Evolutionary conservation across 2,797 vertebrate species (phyloP), one percentile per base, ranked within the genome.

Genomic region (Anas flavirostris): DNA sequence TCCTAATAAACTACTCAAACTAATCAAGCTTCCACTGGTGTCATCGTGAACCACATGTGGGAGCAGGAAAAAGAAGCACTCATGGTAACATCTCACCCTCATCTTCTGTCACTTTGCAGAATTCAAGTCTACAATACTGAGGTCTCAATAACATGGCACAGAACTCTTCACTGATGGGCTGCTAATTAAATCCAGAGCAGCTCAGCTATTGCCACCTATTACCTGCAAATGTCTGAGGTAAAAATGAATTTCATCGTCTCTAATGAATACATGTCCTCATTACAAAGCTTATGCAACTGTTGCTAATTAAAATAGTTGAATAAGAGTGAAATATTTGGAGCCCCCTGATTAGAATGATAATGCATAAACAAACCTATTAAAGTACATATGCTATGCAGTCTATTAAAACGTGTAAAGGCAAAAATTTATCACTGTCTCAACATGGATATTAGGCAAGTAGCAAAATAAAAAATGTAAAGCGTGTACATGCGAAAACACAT

Each of bases 271-370:
- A 41, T 62, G 93, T 85, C 76, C 83, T 88, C 76, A 33, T 82
- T 88, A 72, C 73, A 77, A 60, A 72, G 50, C 73, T 84, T 60
- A 56, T 52, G 69, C 80, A 91, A 88, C 37, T 77, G 86, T 56
- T 60, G 81, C 64, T 74, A 86, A 90, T 93, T 94, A 72, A 91
- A 91, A 73, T 31, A 62, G 60, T 11, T 69, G 89, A 56, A 14
- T 48, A 82, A 87, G 37, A 91, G 22, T 35, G 46, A 48, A 43
- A 8, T 70, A 69, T 90, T 82, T 60, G 14, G 41, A 46, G 39
- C 19, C 56, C 69, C 70, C 70, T 7, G 9, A n/a, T 70, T 56
- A 52, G 41, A 25, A 74, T 0, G 0, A 39, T 14, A 62, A 31
- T 18, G 28, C 23, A 69, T 31, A 77, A 89, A 90, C 91, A 84